These are phyloP conservation scores for Lacerta bilineata DNA, from an alignment of 2,797 vertebrate genomes.

Conservation along the genomic window DNA sequence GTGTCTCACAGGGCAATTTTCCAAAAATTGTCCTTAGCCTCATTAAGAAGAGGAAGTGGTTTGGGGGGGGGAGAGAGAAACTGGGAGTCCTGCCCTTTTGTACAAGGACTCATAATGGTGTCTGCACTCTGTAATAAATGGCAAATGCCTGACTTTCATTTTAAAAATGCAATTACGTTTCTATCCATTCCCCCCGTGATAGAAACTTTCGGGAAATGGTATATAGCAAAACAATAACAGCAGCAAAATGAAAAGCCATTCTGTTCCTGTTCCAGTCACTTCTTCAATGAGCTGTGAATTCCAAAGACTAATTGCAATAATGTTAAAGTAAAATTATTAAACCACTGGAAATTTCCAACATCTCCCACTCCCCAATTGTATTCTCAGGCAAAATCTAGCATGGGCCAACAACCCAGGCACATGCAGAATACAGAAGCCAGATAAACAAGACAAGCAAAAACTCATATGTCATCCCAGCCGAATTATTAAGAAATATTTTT, in stretches of 20 bases:
- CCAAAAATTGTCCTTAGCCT: background rate
- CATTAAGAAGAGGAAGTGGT: constrained; percentile 41
- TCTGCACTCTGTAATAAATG: constrained; percentile 30
- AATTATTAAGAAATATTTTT: constrained; percentile 7
- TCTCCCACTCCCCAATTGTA: background rate
- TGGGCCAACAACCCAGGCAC: background rate
- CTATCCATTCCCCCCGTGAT: constrained; percentile 14
- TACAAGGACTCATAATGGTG: background rate
- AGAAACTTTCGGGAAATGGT: constrained; percentile 58
- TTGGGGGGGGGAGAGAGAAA: background rate
- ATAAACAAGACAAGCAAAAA: constrained; percentile 21
- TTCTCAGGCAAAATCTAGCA: constrained; percentile 20
- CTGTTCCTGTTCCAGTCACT: constrained; percentile 27
- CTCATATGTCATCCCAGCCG: background rate
- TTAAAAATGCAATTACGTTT: constrained; percentile 52
- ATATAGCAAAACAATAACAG: constrained; percentile 59
- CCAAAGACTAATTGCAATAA: constrained; percentile 48
- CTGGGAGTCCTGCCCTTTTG: background rate
- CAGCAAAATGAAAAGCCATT: background rate
- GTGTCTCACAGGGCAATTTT: constrained; percentile 20
- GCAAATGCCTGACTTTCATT: constrained; percentile 51
- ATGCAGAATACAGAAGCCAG: background rate
- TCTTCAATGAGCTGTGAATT: constrained; percentile 55
- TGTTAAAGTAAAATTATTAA: constrained; percentile 40
- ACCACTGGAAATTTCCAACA: constrained; percentile 9